Evolutionary conservation across 2,113 vertebrate genomes (phyloP), one percentile per base, ranked within the genome.

Genomic region (Eurystomus gularis): DNA sequence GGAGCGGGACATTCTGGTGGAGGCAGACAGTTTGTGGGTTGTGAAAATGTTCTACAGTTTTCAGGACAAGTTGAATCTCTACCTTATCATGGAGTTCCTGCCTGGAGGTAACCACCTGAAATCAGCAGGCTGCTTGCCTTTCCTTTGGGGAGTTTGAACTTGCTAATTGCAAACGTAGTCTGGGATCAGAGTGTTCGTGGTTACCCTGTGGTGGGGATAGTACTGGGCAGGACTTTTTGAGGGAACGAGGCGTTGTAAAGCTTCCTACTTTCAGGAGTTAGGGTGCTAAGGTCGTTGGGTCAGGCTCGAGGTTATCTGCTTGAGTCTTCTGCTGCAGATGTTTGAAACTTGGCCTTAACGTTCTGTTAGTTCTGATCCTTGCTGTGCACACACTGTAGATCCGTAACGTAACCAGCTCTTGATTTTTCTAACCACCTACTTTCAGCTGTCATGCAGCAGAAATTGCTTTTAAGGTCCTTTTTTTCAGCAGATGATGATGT

Each of bases 41-140:
- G 99, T 99, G 93, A 99, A 99, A 96, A 99, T 99, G 99, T 99
- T 99, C 98, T 99, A 99, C 51, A 99, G 99, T 82, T 99, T 99
- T 97, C 99, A 99, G 98, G 99, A 99, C 96, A 99, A 99, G 96
- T 98, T 99, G 97, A 99, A 99, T 98, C 99, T 99, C 90, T 99
- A 99, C 98, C 99, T 99, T 94, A 99, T 99, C 97, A 99, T 99
- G 99, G 99, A 99, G 97, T 99, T 99, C 96, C 98, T 99, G 86
- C 99, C 99, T 69, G 99, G 99, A 99, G 99, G 99, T 99, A 98
- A 97, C 94, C 85, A 80, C 86, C 72, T 82, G 83, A 86, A 17
- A 21, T 88, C 68, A 64, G 93, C 71, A 93, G 66, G 68, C 88
- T 89, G 54, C 80, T 97, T 79, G 82, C 62, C 92, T 96, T 81